Evolutionary conservation across 2,113 vertebrate species (phyloP).

Genomic region (Lepus timidus): DNA sequence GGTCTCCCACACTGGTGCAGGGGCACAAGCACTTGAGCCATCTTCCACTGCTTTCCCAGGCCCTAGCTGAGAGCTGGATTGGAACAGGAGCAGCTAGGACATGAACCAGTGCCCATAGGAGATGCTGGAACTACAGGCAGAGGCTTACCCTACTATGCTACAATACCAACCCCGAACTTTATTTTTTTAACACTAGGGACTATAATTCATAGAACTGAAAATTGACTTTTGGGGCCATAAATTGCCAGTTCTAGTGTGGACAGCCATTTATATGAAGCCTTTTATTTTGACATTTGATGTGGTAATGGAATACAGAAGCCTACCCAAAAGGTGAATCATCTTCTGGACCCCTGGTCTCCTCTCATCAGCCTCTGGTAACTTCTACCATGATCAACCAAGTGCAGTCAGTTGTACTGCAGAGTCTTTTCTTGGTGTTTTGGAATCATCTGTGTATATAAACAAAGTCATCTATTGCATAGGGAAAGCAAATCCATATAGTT

Average conservation of each 20-base stretch:
- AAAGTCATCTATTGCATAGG: constrained; percentile 9
- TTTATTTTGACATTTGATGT: neutral
- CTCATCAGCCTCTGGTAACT: neutral
- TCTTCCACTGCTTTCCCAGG: no score
- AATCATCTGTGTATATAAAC: constrained; percentile 55
- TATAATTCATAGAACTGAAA: neutral
- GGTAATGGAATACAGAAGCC: neutral
- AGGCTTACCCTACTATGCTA: no score
- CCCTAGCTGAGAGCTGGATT: no score
- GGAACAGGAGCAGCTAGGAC: no score
- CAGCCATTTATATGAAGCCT: neutral
- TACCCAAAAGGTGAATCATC: neutral
- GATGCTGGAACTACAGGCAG: no score
- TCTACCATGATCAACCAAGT: neutral
- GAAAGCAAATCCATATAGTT: neutral
- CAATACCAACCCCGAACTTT: no score
- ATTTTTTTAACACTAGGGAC: no score
- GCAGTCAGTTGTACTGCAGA: neutral
- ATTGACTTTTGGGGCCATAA: neutral
- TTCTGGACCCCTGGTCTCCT: neutral
- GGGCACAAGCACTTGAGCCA: no score
- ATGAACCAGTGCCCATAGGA: no score
- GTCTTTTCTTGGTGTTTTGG: neutral
- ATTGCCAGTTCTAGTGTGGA: neutral
- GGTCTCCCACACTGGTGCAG: no score